Evolutionary conservation across 2,797 vertebrate genomes (phyloP).

Genomic region (Diceros bicornis): DNA sequence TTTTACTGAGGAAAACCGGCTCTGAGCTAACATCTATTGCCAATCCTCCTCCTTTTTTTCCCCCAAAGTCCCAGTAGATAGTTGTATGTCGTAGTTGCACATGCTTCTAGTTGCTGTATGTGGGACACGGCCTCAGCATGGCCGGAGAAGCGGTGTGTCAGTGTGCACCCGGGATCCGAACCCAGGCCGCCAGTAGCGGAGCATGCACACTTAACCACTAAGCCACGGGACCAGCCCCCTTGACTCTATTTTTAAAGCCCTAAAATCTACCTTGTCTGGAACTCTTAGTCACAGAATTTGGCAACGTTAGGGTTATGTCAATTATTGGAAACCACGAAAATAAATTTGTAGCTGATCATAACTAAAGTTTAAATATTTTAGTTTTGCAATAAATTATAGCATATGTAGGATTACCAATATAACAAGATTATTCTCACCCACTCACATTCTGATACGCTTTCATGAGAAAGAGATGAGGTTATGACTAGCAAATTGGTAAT

Average conservation of each 20-base stretch:
- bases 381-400: background rate
- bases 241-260: background rate
- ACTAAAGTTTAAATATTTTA: conserved; percentile 15
- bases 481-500: background rate
- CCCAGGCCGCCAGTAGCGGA: no score
- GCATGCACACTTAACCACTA: no score
- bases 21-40: no score
- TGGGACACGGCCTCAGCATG: no score
- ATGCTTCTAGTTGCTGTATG: no score
- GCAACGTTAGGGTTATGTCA: background rate
- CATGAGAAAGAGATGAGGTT: background rate
- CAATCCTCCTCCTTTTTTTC: no score
- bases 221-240: no score
- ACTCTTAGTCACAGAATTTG: conserved; percentile 17
- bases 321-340: conserved; percentile 14
- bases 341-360: background rate
- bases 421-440: conserved; percentile 7
- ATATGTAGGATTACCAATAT: background rate
- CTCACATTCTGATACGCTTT: background rate
- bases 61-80: no score
- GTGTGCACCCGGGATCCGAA: no score
- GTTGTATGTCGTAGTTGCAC: no score
- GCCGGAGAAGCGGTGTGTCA: no score
- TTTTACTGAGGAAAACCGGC: no score
- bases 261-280: background rate